phyloP scores from a whole-genome alignment of 1,140 invertebrate species.

The Hetaerina americana region DNA sequence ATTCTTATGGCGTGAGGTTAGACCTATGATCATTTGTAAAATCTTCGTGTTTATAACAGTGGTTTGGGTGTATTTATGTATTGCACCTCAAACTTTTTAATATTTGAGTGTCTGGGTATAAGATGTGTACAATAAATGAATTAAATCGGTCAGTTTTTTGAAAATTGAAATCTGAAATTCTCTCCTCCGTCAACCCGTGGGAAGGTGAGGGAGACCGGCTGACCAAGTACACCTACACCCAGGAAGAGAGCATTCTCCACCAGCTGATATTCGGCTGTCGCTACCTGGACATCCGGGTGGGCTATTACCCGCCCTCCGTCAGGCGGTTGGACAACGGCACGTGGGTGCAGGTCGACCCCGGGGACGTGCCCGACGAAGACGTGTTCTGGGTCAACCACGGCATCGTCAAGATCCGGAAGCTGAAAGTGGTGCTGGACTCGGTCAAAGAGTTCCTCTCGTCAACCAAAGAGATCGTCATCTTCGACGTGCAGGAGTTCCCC shows the following conservation, averaged over 20 bases:
- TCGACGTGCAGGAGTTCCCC: slow-evolving; percentile 48
- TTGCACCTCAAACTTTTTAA: too few species aligned
- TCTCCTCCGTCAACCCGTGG: too few species aligned
- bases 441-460: slow-evolving; percentile 39
- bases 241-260: slow-evolving; percentile 42
- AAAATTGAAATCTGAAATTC: too few species aligned
- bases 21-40: too few species aligned
- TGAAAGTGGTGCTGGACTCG: slow-evolving; percentile 34
- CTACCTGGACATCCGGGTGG: slow-evolving; percentile 44
- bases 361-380: slow-evolving; percentile 16
- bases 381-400: slow-evolving; percentile 43
- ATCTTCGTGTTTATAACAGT: too few species aligned
- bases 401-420: slow-evolving; percentile 31
- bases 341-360: background rate
- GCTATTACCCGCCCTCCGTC: slow-evolving; percentile 28
- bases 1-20: too few species aligned
- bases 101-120: too few species aligned
- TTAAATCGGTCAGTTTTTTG: too few species aligned
- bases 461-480: slow-evolving; percentile 47
- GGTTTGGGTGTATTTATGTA: too few species aligned
- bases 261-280: slow-evolving; percentile 43
- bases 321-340: background rate
- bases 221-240: slow-evolving; percentile 16
- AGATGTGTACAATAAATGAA: too few species aligned
- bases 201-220: slow-evolving; percentile 11